Base-by-base conservation (phyloP, 2,797 vertebrate genomes). In the Acanthurus leucopareius region DNA sequence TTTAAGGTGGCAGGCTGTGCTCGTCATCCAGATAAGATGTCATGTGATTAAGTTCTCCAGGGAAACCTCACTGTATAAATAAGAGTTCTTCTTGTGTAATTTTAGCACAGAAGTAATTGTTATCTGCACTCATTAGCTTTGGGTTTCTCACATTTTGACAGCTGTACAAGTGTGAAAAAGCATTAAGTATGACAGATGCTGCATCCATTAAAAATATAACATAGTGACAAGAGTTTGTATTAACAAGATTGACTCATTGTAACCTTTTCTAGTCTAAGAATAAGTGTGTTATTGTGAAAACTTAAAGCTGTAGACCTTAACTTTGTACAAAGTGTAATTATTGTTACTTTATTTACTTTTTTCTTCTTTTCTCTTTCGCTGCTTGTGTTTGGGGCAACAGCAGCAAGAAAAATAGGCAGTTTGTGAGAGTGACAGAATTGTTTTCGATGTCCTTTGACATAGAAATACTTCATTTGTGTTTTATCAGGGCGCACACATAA, bases 401-500 rank as follows among this genome's bases (percentile, higher is more conserved):
- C 53, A 25, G 19, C 9, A 40, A 40, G 10, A 5, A 3, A 38
- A 48, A 61, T 38, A 22, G 10, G 8, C 15, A 13, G 16, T 42
- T 32, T 65, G 40, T 60, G n/a, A 69, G 47, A 57, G 40, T 66
- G 49, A 73, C 49, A 38, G 38, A 74, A 22, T 10, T 52, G 51
- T 66, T 57, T 63, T 69, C 49, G 32, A 0, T 45, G 53, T 66
- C 52, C 53, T 82, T 76, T 66, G 44, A 78, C 69, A 52, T 1
- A 67, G 52, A 79, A 83, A 72, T 65, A 51, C 62, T 65, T 5
- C 22, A 68, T 67, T 74, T 80, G 59, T 68, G 51, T 83, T 86
- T 83, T 64, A 59, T 84, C 57, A 60, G 44, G 65, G 57, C 73
- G 82, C 42, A 3, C n/a, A 63, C 53, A 79, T 82, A 67, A 86